Evolutionary conservation across 2,113 vertebrate genomes (phyloP).

Genomic region (Probosciger aterrimus): DNA sequence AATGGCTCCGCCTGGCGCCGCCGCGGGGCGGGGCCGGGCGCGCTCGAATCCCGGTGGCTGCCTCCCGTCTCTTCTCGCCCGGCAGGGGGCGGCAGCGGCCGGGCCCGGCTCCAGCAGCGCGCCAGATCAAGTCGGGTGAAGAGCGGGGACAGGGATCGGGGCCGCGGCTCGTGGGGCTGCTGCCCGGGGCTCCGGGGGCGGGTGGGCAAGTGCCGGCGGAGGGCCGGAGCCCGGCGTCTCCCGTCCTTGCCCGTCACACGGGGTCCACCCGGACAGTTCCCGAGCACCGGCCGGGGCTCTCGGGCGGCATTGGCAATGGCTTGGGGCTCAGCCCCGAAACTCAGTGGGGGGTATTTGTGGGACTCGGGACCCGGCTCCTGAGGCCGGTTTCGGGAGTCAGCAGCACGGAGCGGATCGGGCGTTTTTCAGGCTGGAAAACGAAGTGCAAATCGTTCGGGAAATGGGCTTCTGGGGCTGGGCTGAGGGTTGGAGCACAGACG

Average conservation of each 20-base stretch:
- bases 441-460: too few species aligned
- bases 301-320: too few species aligned
- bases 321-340: background rate
- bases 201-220: too few species aligned
- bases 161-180: too few species aligned
- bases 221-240: background rate
- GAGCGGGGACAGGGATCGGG: too few species aligned
- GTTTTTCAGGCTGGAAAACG: background rate
- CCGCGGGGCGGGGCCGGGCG: too few species aligned
- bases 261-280: background rate
- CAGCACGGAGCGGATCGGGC: too few species aligned
- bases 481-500: background rate
- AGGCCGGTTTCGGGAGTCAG: background rate
- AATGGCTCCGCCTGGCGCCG: background rate
- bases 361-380: background rate
- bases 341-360: background rate
- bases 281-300: too few species aligned
- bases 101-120: background rate
- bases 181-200: too few species aligned
- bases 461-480: too few species aligned
- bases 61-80: background rate
- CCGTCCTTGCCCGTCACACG: background rate
- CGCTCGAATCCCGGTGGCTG: background rate
- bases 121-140: too few species aligned
- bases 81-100: too few species aligned